Conservation (phyloP, 2,797 vertebrate species). For the Sebastes kiyomatsui region DNA sequence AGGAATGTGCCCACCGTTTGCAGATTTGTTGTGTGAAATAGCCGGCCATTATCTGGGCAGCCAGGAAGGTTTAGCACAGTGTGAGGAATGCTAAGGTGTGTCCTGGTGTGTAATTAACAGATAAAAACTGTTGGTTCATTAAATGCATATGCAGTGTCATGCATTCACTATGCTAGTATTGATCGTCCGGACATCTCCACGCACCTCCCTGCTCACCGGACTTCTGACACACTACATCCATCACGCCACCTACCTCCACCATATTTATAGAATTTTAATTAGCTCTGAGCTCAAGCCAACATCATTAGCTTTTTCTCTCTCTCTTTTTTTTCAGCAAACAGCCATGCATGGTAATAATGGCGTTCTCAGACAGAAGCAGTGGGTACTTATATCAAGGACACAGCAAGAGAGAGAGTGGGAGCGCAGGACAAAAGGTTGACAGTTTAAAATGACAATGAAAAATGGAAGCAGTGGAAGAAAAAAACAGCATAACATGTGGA, state of each 20-base stretch:
- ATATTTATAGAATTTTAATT: conserved; percentile 94
- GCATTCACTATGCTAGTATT: conserved; percentile 79
- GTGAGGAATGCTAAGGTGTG: conserved; percentile 80
- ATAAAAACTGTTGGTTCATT: conserved; percentile 84
- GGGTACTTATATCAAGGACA: conserved; percentile 75
- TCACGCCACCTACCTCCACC: conserved; percentile 75
- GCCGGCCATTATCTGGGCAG: conserved; percentile 78
- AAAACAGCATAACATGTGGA: conserved; percentile 64
- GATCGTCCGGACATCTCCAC: conserved; percentile 80
- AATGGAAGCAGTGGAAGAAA: conserved; percentile 68
- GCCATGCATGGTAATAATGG: conserved; percentile 83
- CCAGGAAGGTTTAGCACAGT: conserved; percentile 69
- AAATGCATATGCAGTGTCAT: conserved; percentile 86
- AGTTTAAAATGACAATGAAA: conserved; percentile 82
- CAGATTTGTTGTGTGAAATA: conserved; percentile 78
- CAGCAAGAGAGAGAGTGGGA: conserved; percentile 37
- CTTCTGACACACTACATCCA: conserved; percentile 88
- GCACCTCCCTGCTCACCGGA: conserved; percentile 75
- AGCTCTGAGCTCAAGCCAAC: conserved; percentile 83
- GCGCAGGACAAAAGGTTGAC: conserved; percentile 71
- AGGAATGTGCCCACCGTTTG: conserved; percentile 55
- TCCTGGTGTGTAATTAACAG: conserved; percentile 87
- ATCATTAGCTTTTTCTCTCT: conserved; percentile 83
- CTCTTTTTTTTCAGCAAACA: conserved; percentile 68
- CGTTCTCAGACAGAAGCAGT: conserved; percentile 65